Conservation (phyloP, 2,888 invertebrate genomes). For the Tipula unca region DNA sequence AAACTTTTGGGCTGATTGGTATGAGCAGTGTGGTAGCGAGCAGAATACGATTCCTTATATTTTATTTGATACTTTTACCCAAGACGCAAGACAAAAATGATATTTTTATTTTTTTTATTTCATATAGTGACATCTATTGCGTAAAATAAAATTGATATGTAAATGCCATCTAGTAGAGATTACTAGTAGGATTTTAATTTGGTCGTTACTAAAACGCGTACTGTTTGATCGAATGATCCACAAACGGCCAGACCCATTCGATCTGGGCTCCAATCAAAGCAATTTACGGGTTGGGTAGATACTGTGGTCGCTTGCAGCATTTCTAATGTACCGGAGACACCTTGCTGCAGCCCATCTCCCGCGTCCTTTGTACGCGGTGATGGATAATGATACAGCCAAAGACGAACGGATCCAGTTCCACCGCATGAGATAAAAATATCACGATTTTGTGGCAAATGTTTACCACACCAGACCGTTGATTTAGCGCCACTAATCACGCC, state of each 20-base stretch:
- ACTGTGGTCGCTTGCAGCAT: slow-evolving; percentile 72
- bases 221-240: slow-evolving; percentile 84
- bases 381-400: slow-evolving; percentile 95
- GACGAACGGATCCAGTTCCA: slow-evolving; percentile 77
- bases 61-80: too few relatives aligned
- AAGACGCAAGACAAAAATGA: background rate
- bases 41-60: too few relatives aligned
- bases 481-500: slow-evolving; percentile 50
- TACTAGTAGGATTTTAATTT: slow-evolving; percentile 65
- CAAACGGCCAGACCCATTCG: slow-evolving; percentile 81
- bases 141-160: background rate
- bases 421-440: slow-evolving; percentile 87
- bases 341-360: slow-evolving; percentile 59
- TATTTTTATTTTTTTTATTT: background rate
- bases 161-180: background rate
- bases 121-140: background rate
- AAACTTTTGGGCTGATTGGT: too few relatives aligned
- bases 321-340: slow-evolving; percentile 66
- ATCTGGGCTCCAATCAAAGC: slow-evolving; percentile 88
- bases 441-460: slow-evolving; percentile 88
- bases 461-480: slow-evolving; percentile 83
- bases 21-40: too few relatives aligned
- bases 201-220: slow-evolving; percentile 79
- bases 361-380: slow-evolving; percentile 61
- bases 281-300: slow-evolving; percentile 80